Evolutionary conservation across 1,140 invertebrate genomes (phyloP).

Genomic region (Solenopsis invicta): DNA sequence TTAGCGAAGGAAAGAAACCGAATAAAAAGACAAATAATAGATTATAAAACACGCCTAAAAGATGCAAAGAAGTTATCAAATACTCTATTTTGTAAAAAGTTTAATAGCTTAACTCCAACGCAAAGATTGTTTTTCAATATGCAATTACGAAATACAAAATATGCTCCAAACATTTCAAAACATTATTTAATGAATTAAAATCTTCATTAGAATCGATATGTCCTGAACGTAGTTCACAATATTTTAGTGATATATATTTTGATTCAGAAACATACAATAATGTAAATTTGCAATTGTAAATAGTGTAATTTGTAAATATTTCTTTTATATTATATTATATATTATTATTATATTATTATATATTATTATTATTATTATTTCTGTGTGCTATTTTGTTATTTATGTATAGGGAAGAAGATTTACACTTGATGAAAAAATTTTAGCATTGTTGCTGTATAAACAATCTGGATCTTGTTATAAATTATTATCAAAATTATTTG

Average conservation of each 20-base stretch:
- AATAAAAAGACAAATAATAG: constrained; percentile 1
- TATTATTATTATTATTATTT: no score
- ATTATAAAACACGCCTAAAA: neutral
- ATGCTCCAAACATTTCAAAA: neutral
- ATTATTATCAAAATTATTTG: constrained; percentile 4
- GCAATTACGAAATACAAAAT: neutral
- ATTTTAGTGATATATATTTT: neutral
- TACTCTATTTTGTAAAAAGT: neutral
- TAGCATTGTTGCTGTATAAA: neutral
- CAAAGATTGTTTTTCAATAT: constrained; percentile 10
- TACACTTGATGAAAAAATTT: neutral
- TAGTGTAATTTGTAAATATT: neutral
- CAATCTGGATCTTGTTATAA: constrained; percentile 14
- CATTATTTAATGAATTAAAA: neutral
- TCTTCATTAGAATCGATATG: neutral
- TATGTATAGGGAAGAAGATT: constrained; percentile 4
- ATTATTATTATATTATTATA: neutral
- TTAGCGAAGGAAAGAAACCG: constrained; percentile 9
- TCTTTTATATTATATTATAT: neutral
- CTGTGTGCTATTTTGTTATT: no score
- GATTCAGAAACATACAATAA: neutral
- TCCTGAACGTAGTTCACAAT: neutral
- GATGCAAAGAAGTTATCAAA: neutral
- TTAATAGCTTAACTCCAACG: neutral
- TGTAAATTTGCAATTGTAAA: neutral